Evolutionary conservation across 2,888 invertebrate species (phyloP), one percentile per base, ranked within the genome.

Genomic region (Eupithecia subumbrata): DNA sequence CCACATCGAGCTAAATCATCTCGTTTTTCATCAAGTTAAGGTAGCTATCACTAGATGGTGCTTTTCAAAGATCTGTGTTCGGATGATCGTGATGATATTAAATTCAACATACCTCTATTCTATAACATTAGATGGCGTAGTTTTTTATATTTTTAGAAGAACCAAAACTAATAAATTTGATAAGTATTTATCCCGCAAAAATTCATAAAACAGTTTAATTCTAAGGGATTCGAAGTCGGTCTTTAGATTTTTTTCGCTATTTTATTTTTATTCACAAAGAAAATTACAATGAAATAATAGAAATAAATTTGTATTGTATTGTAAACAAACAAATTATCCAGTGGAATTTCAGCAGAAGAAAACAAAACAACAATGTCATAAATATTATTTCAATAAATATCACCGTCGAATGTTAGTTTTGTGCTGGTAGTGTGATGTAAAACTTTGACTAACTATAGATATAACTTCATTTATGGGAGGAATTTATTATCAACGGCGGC

Each of bases 1-100:
- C 60, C 16, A 25, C 9, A 0, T 25, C 22, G 16, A 43, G 40
- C 14, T 8, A 16, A 56, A 70, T 56, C 22, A 18, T 70, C n/a
- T 34, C 16, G 69, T 37, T 37, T 48, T 14, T 22, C 56, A 56
- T 12, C 18, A 64, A 64, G 72, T 69, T n/a, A 60, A 43, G 12
- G 8, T 43, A n/a, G 25, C 7, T 34, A 22, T 30, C 63, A 25
- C 66, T 60, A 74, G 76, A 60, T 77, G 76, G 72, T 16, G 68
- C 43, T 68, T 7, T 34, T 64, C 3, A 34, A 68, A 43, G 0
- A n/a, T n/a, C 4, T 66, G 71, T 69, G 40, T 22, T 45, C 2
- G 18, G 12, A 40, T n/a, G n/a, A 60, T 60, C 11, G 22, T 12
- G 12, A 14, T 14, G 9, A 12, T 60, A 60, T 25, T 14, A 60